Base-by-base conservation (phyloP, 1,140 invertebrate genomes). In the Ceratina calcarata region DNA sequence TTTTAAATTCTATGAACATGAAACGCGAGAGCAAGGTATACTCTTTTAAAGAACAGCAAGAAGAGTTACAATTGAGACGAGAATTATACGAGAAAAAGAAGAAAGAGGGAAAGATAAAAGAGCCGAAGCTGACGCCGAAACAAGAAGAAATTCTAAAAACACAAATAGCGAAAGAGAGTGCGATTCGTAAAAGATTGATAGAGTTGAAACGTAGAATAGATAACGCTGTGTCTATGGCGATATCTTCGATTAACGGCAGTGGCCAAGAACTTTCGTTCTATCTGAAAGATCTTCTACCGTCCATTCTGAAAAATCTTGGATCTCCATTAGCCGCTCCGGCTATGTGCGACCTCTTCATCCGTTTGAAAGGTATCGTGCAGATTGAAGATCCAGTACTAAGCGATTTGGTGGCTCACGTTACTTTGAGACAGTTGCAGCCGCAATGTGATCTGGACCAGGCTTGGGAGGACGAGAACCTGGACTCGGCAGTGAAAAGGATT, bases 11-110 rank as follows among this genome's bases (percentile, higher is more conserved):
- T 20, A 96, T 97, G 93, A 99, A 99, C 87, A 95, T 99, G 88
- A 99, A 98, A 93, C 94, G 98, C 58, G 98, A 99, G 89, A 99
- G 97, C 90, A 99, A 99, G 93, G 97, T 96, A 3, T 99, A 99
- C 91, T 98, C 98, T 20, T 99, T 98, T 90, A 98, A 99, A 90
- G 99, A 99, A 86, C 99, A 99, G 91, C 94, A 99, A 88, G 98
- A 99, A 89, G 99, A 99, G 91, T 91, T 99, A 73, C 97, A 98
- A 88, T 92, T 99, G 51, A 94, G 97, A 55, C 96, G 98, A 83
- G 98, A 99, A 94, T 93, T 99, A 13, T 98, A 98, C 84, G 97
- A 98, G 84, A 99, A 98, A 89, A 93, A 94, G 67, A 96, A 96
- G 83, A 95, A 95, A 60, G 97, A 98, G 89, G 97, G 97, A 4